Evolutionary conservation across 2,797 vertebrate species (phyloP), one percentile per base, ranked within the genome.

Genomic region (Lepilemur ruficaudatus): DNA sequence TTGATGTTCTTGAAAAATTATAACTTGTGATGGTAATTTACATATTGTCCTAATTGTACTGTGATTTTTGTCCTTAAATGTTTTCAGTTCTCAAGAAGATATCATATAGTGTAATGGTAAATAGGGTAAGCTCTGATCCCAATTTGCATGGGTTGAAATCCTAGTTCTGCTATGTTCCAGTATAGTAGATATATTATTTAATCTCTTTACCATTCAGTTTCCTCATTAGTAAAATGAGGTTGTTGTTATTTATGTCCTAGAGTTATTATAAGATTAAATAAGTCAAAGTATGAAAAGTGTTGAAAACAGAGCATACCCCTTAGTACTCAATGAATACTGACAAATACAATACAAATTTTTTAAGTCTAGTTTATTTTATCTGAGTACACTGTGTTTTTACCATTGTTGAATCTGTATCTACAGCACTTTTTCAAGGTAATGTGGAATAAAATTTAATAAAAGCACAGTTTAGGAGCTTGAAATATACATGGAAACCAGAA

Each of bases 191-290:
- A 48, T 81, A 73, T 92, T 94, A 89, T 55, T 63, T 75, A 80
- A 92, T 1, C 10, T 87, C 52, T 81, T 57, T 83, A 20, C 70
- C 30, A 35, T 25, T 92, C 20, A 73, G 50, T 94, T 94, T 93
- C 30, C 11, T 95, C 43, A 80, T 59, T 89, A 83, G 23, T 83
- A 83, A 96, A 96, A 94, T 76, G 5, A 93, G 25, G n/a, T 72
- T 52, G 61, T 46, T 86, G 7, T 63, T 79, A 82, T 25, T 48
- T 92, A 69, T 32, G 15, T 89, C 12, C 85, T 70, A 89, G 50
- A 59, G 14, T 23, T 79, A 9, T 48, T 88, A 57, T 23, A 94
- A 15, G 18, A 67, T 59, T 82, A 73, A 88, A 52, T 72, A 32
- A 61, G 28, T 59, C 92, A 81, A 90, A 61, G 8, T n/a, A 65